Evolutionary conservation across 2,797 vertebrate genomes (phyloP).

Genomic region (Sparus aurata): DNA sequence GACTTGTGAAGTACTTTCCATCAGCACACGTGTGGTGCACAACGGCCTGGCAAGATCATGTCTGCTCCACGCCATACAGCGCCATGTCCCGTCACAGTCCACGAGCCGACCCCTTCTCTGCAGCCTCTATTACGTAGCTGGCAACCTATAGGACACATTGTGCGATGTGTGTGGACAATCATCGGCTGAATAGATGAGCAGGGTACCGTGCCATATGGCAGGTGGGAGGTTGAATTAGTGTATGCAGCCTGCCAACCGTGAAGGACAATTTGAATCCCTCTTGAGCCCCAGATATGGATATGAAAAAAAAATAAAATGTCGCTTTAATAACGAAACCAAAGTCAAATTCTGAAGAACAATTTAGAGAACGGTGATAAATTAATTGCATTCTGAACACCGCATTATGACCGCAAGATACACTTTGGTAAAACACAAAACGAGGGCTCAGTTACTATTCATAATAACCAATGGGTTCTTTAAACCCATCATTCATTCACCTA

Average conservation of each 20-base stretch:
- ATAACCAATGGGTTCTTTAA: too few species aligned
- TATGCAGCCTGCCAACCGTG: constrained; percentile 23
- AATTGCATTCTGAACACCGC: too few species aligned
- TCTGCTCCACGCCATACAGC: background rate
- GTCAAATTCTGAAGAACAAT: background rate
- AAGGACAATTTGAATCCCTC: constrained; percentile 4
- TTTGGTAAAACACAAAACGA: too few species aligned
- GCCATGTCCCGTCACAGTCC: constrained; percentile 1
- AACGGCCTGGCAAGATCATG: background rate
- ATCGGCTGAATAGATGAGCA: constrained; percentile 37
- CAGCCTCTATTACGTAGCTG: constrained; percentile 11
- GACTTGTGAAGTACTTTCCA: too few species aligned
- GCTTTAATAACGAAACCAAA: background rate
- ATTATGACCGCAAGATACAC: too few species aligned
- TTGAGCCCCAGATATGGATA: background rate
- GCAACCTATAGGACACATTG: constrained; percentile 39
- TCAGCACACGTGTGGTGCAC: too few species aligned
- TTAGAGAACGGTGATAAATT: too few species aligned
- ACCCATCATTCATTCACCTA: too few species aligned
- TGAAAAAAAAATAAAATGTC: background rate
- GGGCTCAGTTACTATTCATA: too few species aligned
- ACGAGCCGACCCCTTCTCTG: constrained; percentile 12
- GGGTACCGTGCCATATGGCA: constrained; percentile 45
- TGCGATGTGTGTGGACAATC: constrained; percentile 37
- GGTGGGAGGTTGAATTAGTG: constrained; percentile 26